Percentiles rank a stretch among this genome's conserved stretches.
These are phyloP conservation scores for Rhabdornis inornatus DNA, from an alignment of 2,113 vertebrate genomes.

Conservation along the genomic window DNA sequence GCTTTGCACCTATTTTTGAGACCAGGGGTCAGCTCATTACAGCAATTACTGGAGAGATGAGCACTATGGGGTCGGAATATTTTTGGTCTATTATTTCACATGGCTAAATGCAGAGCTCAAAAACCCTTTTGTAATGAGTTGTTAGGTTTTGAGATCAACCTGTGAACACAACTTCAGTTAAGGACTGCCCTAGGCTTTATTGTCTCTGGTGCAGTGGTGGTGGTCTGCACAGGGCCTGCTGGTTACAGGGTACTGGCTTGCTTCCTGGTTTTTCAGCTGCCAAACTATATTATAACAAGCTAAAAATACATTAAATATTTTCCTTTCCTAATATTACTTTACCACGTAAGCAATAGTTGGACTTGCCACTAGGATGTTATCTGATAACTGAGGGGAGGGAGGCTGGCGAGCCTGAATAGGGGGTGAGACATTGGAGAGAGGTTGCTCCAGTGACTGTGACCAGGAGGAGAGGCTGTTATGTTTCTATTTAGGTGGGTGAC, in stretches of 20 bases:
- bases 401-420: neutral
- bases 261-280: constrained; percentile 63
- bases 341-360: constrained; percentile 52
- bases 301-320: constrained; percentile 72
- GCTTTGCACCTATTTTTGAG: neutral
- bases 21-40: neutral
- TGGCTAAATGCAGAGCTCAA: neutral
- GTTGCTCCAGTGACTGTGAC: neutral
- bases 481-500: constrained; percentile 40
- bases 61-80: neutral
- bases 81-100: neutral
- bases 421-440: neutral
- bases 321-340: constrained; percentile 71
- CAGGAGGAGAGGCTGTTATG: neutral
- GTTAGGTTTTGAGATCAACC: neutral
- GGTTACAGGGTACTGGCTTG: constrained; percentile 36
- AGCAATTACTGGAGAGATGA: neutral
- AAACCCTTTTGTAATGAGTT: neutral
- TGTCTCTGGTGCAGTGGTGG: neutral
- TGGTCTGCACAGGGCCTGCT: neutral
- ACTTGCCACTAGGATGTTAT: constrained; percentile 48
- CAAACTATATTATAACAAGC: constrained; percentile 65
- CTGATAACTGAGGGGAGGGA: constrained; percentile 50
- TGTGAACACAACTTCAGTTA: neutral
- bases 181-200: neutral